phyloP scores from a whole-genome alignment of 1,140 invertebrate genomes.

The Habropoda laboriosa region DNA sequence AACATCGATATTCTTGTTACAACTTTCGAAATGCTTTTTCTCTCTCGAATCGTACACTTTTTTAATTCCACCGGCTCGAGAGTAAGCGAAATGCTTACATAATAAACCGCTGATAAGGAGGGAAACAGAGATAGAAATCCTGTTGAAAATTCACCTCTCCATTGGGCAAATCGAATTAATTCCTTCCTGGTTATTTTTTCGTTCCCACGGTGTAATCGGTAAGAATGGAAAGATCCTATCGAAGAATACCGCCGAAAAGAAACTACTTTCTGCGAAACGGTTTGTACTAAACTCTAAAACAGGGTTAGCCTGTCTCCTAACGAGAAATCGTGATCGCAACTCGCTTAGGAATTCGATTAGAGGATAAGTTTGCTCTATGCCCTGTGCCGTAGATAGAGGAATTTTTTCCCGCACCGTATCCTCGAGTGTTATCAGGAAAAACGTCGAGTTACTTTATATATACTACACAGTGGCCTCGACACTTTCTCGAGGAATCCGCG shows the following conservation, averaged over 20 bases:
- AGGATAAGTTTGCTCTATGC: not conserved
- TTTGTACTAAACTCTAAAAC: not conserved
- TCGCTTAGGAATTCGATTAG: conserved; percentile 45
- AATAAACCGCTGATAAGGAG: no score
- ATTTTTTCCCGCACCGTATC: conserved; percentile 8
- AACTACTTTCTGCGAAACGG: not conserved
- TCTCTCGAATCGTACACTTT: not conserved
- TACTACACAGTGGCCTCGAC: not conserved
- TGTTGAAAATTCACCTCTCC: not conserved
- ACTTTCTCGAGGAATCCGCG: not conserved
- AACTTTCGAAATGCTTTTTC: no score
- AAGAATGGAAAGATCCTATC: conserved; percentile 12
- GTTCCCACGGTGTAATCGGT: not conserved
- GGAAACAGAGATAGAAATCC: no score
- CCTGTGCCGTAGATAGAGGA: not conserved
- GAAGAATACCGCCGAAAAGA: not conserved
- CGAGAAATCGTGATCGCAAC: conserved; percentile 16
- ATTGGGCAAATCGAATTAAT: not conserved
- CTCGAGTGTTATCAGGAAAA: conserved; percentile 9
- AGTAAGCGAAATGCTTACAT: no score
- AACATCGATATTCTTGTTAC: no score
- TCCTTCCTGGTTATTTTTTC: not conserved
- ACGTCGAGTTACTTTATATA: conserved; percentile 21
- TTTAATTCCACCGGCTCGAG: no score
- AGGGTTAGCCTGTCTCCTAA: conserved; percentile 11